Percentiles rank a stretch among this genome's conserved stretches.
phyloP scores from a whole-genome alignment of 2,888 invertebrate species.

The Caenorhabditis zanzibari region DNA sequence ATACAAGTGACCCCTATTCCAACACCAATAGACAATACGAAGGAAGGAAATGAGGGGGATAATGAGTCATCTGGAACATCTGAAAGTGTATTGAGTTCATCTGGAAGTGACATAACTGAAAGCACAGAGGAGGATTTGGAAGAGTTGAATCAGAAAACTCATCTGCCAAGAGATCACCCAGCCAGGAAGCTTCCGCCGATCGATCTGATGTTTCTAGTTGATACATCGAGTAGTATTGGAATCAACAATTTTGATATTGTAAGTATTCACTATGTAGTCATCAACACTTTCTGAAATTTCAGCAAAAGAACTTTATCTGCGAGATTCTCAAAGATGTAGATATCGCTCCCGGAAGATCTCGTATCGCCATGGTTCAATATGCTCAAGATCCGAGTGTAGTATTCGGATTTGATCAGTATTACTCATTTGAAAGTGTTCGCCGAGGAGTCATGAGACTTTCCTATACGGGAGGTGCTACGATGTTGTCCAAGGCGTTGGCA shows the following conservation, averaged over 20 bases:
- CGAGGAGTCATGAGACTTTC: slow-evolving; percentile 79
- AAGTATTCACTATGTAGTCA: not conserved
- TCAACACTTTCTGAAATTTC: slow-evolving; percentile 16
- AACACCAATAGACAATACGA: slow-evolving; percentile 7
- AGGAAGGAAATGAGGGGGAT: slow-evolving; percentile 24
- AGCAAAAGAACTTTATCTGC: slow-evolving; percentile 76
- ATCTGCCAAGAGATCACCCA: slow-evolving; percentile 76
- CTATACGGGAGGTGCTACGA: slow-evolving; percentile 82
- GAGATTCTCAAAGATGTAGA: slow-evolving; percentile 77
- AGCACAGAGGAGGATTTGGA: slow-evolving; percentile 39
- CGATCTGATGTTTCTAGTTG: slow-evolving; percentile 80
- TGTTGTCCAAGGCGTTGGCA: slow-evolving; percentile 80
- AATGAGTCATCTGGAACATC: slow-evolving; percentile 28
- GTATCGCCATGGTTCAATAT: slow-evolving; percentile 78
- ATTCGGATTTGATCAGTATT: slow-evolving; percentile 81
- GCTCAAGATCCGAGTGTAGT: slow-evolving; percentile 79
- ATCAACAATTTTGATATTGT: slow-evolving; percentile 78
- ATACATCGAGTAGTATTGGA: slow-evolving; percentile 79
- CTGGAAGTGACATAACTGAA: slow-evolving; percentile 50
- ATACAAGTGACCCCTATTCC: slow-evolving; percentile 41
- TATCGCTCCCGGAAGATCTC: slow-evolving; percentile 78
- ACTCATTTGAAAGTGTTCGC: slow-evolving; percentile 72
- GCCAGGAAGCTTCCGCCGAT: slow-evolving; percentile 79
- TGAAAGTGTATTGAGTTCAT: slow-evolving; percentile 33
- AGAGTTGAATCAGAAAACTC: slow-evolving; percentile 59